phyloP scores from a whole-genome alignment of 2,888 invertebrate genomes.

The Hyposoter dolosus region DNA sequence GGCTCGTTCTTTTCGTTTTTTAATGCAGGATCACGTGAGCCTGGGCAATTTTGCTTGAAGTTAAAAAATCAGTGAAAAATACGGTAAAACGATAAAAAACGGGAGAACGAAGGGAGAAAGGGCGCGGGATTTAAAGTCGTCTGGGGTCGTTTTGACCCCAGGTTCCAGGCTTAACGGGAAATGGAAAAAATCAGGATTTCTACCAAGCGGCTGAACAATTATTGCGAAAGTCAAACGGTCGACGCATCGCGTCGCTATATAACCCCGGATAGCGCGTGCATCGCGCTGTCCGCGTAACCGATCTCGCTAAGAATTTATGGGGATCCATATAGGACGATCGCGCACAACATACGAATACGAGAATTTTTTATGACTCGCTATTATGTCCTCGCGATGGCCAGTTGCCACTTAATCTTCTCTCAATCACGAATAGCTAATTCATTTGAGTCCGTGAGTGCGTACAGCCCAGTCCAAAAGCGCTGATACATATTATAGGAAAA shows the following conservation, averaged over 20 bases:
- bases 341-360: slow-evolving; percentile 24
- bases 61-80: no score
- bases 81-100: no score
- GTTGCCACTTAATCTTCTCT: slow-evolving; percentile 14
- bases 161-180: no score
- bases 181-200: not conserved
- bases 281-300: slow-evolving; percentile 16
- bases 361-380: slow-evolving; percentile 14
- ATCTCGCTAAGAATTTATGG: slow-evolving; percentile 44
- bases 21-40: no score
- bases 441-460: not conserved
- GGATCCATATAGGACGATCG: slow-evolving; percentile 26
- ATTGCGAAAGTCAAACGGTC: slow-evolving; percentile 38
- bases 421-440: slow-evolving; percentile 25
- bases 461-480: not conserved
- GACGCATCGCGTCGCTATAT: slow-evolving; percentile 1
- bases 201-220: not conserved
- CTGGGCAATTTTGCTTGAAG: no score
- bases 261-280: slow-evolving; percentile 19
- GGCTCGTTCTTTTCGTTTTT: no score
- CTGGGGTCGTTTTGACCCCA: no score
- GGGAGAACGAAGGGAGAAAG: no score
- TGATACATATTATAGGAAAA: no score
- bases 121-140: no score
- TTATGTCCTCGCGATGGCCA: slow-evolving; percentile 31